These are phyloP conservation scores for Athripsodes cinereus DNA, from an alignment of 2,888 invertebrate species.

Conservation along the genomic window DNA sequence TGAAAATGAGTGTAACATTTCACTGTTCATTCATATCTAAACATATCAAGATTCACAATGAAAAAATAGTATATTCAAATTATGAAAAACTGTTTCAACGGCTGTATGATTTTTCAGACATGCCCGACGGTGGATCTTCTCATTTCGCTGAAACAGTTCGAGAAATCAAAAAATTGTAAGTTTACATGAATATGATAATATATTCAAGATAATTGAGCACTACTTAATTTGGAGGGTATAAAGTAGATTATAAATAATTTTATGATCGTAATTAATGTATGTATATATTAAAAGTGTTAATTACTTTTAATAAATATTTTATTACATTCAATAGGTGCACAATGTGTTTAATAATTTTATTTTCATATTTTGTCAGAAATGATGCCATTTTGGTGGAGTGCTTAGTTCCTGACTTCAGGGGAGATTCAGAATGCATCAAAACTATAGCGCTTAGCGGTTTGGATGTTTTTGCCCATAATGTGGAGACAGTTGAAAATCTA, in stretches of 20 bases:
- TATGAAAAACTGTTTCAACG: background rate
- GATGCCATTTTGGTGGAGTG: constrained; percentile 90
- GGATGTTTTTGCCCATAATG: constrained; percentile 97
- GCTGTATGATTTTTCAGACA: no score
- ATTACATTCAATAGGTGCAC: no score
- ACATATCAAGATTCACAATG: background rate
- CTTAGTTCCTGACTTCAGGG: constrained; percentile 93
- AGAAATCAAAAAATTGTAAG: constrained; percentile 55
- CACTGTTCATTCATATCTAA: no score
- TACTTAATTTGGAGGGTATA: no score
- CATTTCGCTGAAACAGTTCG: constrained; percentile 91
- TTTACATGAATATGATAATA: background rate
- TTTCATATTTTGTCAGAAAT: constrained; percentile 47
- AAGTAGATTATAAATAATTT: no score
- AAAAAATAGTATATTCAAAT: background rate
- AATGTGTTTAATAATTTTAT: background rate
- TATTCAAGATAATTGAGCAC: background rate
- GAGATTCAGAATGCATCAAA: constrained; percentile 66
- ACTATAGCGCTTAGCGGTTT: constrained; percentile 75
- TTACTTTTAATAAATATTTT: no score
- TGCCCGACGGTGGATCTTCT: constrained; percentile 87
- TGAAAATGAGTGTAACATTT: no score
- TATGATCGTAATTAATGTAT: no score
- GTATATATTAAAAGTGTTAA: no score
- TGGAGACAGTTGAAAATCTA: constrained; percentile 90